Base-by-base conservation (phyloP, 2,113 vertebrate genomes). In the Suricata suricatta region DNA sequence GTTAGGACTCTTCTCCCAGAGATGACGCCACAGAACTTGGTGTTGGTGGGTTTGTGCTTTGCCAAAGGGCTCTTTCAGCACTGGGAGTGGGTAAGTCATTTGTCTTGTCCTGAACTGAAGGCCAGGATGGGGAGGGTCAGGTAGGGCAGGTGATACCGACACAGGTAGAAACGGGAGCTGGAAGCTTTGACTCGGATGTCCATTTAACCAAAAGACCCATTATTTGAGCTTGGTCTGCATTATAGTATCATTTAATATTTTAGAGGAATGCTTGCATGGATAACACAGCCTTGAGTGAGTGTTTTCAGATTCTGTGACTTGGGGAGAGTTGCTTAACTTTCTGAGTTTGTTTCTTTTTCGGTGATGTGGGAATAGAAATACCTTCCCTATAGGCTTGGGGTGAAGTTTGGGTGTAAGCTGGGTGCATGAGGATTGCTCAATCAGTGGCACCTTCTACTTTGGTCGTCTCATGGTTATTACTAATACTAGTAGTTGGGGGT, bases 291-390 rank as follows among this genome's bases (percentile, higher is more conserved):
- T 41, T n/a, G 38, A 71, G 64, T 79, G n/a, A 57, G 25, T 83
- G 41, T 96, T 96, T 81, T 88, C n/a, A 93, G 81, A 69, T 72
- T 57, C 71, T 47, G 19, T 97, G 64, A 23, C 21, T 84, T 74
- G 29, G 57, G 33, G 13, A 47, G 52, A 87, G 23, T 77, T 93
- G 21, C 19, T 77, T 88, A 93, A 94, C 44, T 57, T 88, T 89
- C 66, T 72, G 50, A 96, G 82, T 72, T 57, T 72, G 17, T 97
- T 83, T 95, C n/a, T 90, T 83, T 63, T 10, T 80, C 38, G 89
- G 63, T 77, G 25, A 81, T 71, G 4, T 54, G 29, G 77, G 64
- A 13, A 63, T 93, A 54, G 90, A 85, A 88, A 54, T 95, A 52
- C 41, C 79, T 95, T 84, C 38, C 33, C 14, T 63, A 25, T 74